phyloP scores from a whole-genome alignment of 1,140 invertebrate genomes.

The Zaprionus davidi region DNA sequence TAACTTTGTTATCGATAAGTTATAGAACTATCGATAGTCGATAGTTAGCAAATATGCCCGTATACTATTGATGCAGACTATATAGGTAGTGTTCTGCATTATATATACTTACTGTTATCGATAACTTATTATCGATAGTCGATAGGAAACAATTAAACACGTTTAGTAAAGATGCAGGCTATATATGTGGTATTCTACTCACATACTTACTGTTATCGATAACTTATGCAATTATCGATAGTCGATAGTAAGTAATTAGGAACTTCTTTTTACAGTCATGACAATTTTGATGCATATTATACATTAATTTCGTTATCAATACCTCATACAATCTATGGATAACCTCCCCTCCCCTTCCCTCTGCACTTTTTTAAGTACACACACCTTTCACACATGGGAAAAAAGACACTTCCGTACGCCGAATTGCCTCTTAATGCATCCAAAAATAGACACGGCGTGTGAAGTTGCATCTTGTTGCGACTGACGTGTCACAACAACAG shows the following conservation, averaged over 20 bases:
- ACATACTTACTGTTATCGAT: too few relatives aligned
- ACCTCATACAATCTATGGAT: too few relatives aligned
- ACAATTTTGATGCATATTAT: too few relatives aligned
- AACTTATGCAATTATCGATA: too few relatives aligned
- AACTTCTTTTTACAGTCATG: too few relatives aligned
- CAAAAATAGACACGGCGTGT: slow-evolving; percentile 47
- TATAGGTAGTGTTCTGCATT: too few relatives aligned
- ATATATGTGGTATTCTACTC: too few relatives aligned
- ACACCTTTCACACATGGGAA: background rate
- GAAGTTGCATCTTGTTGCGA: slow-evolving; percentile 43
- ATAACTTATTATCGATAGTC: background rate
- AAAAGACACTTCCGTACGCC: slow-evolving; percentile 15
- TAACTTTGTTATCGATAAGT: background rate
- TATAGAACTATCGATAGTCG: background rate
- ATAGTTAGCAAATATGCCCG: background rate
- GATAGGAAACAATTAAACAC: background rate
- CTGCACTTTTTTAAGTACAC: background rate
- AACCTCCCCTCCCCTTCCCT: too few relatives aligned
- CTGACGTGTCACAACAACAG: slow-evolving; percentile 40
- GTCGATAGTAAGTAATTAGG: too few relatives aligned
- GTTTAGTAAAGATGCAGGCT: too few relatives aligned
- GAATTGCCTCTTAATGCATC: background rate
- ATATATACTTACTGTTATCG: background rate
- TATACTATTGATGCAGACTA: too few relatives aligned
- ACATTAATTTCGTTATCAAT: too few relatives aligned